These are phyloP conservation scores for Frankliniella intonsa DNA, from an alignment of 2,888 invertebrate genomes.

Conservation along the genomic window DNA sequence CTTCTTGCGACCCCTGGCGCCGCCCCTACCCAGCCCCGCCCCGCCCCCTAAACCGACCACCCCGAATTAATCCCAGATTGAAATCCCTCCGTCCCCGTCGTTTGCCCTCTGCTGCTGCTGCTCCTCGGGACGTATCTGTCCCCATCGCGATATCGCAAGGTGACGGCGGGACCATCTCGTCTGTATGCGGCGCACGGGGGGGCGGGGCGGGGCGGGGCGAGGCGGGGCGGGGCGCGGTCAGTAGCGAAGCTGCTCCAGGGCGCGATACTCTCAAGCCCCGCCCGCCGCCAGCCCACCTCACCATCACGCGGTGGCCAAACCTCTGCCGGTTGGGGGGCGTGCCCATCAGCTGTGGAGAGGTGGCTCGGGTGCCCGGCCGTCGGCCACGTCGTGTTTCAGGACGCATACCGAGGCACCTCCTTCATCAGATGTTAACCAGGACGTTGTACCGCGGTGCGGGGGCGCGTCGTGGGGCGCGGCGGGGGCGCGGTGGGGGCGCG, in stretches of 20 bases:
- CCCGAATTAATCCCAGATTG: conserved; percentile 19
- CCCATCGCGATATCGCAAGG: not conserved
- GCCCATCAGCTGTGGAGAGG: not conserved
- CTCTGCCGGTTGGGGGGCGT: no score
- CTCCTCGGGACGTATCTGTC: not conserved
- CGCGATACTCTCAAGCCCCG: no score
- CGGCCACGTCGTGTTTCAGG: no score
- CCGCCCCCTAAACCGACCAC: not conserved
- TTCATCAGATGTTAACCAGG: no score
- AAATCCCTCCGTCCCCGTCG: not conserved
- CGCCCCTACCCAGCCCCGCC: not conserved
- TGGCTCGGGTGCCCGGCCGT: not conserved
- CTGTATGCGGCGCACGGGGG: not conserved
- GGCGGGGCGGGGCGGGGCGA: not conserved
- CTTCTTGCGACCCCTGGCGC: not conserved
- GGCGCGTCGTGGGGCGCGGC: no score
- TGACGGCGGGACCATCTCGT: not conserved
- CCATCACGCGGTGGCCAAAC: no score
- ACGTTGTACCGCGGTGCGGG: no score
- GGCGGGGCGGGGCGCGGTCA: not conserved
- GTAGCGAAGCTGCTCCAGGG: no score
- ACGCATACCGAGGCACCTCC: no score
- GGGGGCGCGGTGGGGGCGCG: no score
- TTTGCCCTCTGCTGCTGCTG: not conserved
- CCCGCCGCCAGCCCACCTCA: no score